Base-by-base conservation (phyloP, 1,140 invertebrate genomes). In the Camponotus floridanus region DNA sequence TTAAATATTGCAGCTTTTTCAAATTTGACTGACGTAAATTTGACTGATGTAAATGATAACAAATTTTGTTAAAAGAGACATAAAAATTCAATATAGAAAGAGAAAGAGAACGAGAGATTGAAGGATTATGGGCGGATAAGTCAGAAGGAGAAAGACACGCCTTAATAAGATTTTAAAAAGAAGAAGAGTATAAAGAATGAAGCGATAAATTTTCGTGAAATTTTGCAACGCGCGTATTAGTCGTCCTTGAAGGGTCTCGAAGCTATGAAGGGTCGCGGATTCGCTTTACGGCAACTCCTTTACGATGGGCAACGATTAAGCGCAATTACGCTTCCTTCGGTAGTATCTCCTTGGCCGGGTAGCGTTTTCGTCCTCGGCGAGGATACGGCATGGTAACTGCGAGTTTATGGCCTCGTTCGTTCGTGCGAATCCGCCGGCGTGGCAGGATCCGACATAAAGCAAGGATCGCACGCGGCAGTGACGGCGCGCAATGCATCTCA, bases 261-360 rank as follows among this genome's bases (percentile, higher is more conserved):
- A 59, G 26, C 26, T 73, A 57, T 26, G 55, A 70, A 61, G 39
- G 62, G 36, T 61, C 68, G 26, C 51, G 7, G 70, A 70, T 33
- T 55, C 65, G 78, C 33, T 84, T 67, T 86, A 65, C 42, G 36
- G 45, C 59, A 15, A 13, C 57, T 33, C 73, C 31, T 33, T 62
- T 61, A 13, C 70, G 31, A 48, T 39, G 68, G 39, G 51, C 55
- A 62, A 45, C 67, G 73, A 87, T 87, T 78, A 85, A 85, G 83
- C 45, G 65, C 64, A 87, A 87, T 85, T 78, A 85, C 62, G 15
- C 42, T 64, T 68, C 85, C 64, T 59, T 57, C 42, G 55, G 13
- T 0, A 26, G 65, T 45, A 73, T 51, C 67, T 48, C 31, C 36
- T 51, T 13, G 39, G 48, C 62, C 8, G 26, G 42, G 33, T 13